phyloP scores from a whole-genome alignment of 2,797 vertebrate genomes.

The Zalophus californianus region DNA sequence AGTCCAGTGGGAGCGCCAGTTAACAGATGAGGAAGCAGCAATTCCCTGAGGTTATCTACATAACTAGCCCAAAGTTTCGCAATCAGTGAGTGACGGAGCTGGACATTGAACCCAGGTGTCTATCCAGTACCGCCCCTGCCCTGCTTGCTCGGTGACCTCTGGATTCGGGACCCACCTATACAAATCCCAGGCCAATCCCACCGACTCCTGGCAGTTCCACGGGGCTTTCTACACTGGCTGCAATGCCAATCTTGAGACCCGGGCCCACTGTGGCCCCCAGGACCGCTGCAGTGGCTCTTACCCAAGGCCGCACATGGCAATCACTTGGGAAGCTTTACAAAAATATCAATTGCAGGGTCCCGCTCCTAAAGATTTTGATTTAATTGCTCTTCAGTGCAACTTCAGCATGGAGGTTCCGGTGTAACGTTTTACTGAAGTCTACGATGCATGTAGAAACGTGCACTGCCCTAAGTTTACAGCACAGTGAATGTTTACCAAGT shows the following conservation, averaged over 20 bases:
- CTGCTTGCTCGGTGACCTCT: not conserved
- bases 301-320: not conserved
- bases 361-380: constrained; percentile 39
- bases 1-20: not conserved
- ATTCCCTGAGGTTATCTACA: not conserved
- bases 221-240: not conserved
- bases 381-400: constrained; percentile 50
- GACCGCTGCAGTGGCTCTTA: not conserved
- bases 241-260: not conserved
- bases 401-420: constrained; percentile 20
- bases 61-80: not conserved
- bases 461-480: not conserved
- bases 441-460: constrained; percentile 55
- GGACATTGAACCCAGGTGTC: not conserved
- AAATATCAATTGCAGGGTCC: not conserved
- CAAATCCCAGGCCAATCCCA: not conserved
- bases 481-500: not conserved
- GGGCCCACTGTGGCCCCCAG: no score
- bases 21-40: not conserved
- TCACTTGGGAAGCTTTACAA: not conserved
- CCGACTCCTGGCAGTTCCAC: not conserved
- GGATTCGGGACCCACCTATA: not conserved
- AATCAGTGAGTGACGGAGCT: not conserved
- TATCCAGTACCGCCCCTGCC: not conserved
- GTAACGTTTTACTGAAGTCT: constrained; percentile 53